Percentiles rank a stretch among this genome's conserved stretches.
phyloP scores from a whole-genome alignment of 2,113 vertebrate species.

The Dicerorhinus sumatrensis region DNA sequence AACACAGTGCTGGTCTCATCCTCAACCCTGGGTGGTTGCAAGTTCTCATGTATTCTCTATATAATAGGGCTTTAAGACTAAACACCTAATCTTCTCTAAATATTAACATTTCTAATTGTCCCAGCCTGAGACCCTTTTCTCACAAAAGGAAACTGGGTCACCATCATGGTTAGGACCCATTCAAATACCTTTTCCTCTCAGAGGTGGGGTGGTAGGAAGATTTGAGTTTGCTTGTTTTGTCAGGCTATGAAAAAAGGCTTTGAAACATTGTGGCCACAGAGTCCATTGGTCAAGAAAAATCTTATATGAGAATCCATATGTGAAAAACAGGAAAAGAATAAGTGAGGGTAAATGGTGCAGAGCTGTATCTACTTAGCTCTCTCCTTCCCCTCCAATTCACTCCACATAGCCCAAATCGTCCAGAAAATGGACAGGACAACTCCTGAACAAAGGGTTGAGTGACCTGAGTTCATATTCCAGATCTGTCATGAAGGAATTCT shows the following conservation, averaged over 20 bases:
- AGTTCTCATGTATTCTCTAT: not conserved
- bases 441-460: not conserved
- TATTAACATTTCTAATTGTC: not conserved
- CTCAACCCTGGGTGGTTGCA: not conserved
- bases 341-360: accelerated
- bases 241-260: not conserved
- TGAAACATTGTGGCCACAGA: not conserved
- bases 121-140: not conserved
- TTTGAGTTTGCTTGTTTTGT: not conserved
- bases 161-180: not conserved
- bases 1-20: not conserved
- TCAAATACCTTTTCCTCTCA: not conserved
- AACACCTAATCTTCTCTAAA: not conserved
- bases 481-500: not conserved
- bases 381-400: not conserved
- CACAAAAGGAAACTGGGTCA: not conserved
- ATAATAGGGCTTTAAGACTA: conserved; percentile 24
- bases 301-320: not conserved
- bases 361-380: not conserved
- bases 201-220: not conserved
- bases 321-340: not conserved
- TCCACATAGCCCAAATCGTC: not conserved
- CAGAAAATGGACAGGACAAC: not conserved
- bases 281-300: not conserved
- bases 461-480: not conserved